A percentile compares a stretch with the other conserved stretches of the same genome.
Conservation (phyloP, 2,888 invertebrate species). For the Lochmaea crataegi region DNA sequence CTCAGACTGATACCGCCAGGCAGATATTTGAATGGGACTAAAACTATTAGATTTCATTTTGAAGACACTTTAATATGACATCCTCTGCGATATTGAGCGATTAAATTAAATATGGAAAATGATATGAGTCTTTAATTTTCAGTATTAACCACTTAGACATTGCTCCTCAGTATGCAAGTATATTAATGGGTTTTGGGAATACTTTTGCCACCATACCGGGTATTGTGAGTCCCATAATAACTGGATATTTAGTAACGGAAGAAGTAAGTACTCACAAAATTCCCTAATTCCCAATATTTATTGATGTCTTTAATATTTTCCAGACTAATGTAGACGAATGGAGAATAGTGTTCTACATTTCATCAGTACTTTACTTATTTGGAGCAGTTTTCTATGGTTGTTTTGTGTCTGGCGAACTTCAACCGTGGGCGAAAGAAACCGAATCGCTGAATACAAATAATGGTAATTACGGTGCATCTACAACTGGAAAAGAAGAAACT, state of each 20-base stretch:
- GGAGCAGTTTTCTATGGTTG: constrained; percentile 87
- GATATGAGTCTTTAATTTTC: constrained; percentile 11
- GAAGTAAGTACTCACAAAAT: constrained; percentile 32
- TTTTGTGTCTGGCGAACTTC: constrained; percentile 84
- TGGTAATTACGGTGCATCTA: constrained; percentile 14
- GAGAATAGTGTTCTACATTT: constrained; percentile 88
- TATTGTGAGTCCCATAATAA: constrained; percentile 51
- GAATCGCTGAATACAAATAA: constrained; percentile 21
- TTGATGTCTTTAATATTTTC: constrained; percentile 8
- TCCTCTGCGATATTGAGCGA: background rate
- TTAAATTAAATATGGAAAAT: background rate
- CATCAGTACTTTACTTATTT: constrained; percentile 82
- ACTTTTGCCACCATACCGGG: constrained; percentile 52
- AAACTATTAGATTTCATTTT: too few relatives aligned
- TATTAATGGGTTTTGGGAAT: constrained; percentile 51
- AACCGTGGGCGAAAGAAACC: constrained; percentile 68
- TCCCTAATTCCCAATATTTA: background rate
- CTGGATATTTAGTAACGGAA: constrained; percentile 50
- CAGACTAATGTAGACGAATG: constrained; percentile 79
- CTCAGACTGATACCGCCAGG: too few relatives aligned
- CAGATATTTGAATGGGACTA: too few relatives aligned
- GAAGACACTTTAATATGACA: too few relatives aligned
- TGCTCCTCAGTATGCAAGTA: constrained; percentile 51
- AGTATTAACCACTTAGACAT: constrained; percentile 53
- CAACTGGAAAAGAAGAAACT: background rate